These are phyloP conservation scores for Sparus aurata DNA, from an alignment of 2,797 vertebrate genomes.

Conservation along the genomic window DNA sequence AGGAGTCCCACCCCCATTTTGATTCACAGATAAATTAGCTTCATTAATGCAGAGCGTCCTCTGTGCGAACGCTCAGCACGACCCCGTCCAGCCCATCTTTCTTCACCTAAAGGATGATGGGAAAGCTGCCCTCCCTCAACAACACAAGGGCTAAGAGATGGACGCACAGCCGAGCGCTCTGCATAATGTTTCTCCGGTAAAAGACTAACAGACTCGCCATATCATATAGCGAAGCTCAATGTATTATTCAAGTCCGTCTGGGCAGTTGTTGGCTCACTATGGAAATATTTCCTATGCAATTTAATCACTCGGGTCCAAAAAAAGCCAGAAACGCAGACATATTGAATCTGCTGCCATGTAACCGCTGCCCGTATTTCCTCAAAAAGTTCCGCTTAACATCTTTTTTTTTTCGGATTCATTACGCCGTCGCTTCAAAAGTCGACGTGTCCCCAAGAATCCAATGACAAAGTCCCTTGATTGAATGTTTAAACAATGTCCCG, in stretches of 20 bases:
- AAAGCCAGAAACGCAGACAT: conserved; percentile 71
- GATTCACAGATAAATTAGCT: conserved; percentile 82
- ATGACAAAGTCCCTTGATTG: conserved; percentile 75
- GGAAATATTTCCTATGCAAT: conserved; percentile 78
- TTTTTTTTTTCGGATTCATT: conserved; percentile 43
- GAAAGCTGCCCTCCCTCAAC: conserved; percentile 70
- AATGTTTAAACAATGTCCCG: conserved; percentile 72
- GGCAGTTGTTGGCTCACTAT: conserved; percentile 66
- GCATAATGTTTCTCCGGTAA: conserved; percentile 66
- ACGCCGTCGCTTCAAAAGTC: conserved; percentile 57
- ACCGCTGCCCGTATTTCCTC: conserved; percentile 40
- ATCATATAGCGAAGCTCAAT: conserved; percentile 74
- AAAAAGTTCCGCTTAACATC: conserved; percentile 55
- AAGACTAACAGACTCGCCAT: conserved; percentile 48
- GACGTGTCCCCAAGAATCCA: conserved; percentile 63
- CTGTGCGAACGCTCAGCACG: conserved; percentile 56
- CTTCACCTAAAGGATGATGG: conserved; percentile 76
- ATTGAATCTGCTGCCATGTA: conserved; percentile 63
- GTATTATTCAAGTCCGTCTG: conserved; percentile 78
- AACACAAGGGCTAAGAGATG: conserved; percentile 57
- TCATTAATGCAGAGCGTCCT: conserved; percentile 77
- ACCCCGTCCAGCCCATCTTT: conserved; percentile 70
- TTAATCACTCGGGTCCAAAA: conserved; percentile 75
- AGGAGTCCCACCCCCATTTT: conserved; percentile 67
- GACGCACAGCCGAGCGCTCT: conserved; percentile 50